Percentiles rank a stretch among this genome's conserved stretches.
Evolutionary conservation across 2,888 invertebrate genomes (phyloP).

Genomic region (Strigamia crassipes): DNA sequence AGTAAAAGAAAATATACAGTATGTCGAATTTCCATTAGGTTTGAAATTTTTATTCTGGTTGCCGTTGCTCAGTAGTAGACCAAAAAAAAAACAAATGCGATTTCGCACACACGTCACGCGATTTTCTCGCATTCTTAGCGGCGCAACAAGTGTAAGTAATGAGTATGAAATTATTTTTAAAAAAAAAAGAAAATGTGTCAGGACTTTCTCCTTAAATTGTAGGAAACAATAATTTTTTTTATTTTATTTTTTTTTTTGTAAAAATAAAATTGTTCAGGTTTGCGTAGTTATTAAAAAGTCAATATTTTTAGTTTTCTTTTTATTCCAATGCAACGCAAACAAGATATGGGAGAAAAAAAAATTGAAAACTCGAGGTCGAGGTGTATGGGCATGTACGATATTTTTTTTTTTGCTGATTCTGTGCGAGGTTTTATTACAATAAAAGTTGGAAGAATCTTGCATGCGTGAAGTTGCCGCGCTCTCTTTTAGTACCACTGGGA

Average conservation of each 20-base stretch:
- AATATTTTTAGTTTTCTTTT: background rate
- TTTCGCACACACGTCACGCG: background rate
- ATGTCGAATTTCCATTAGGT: background rate
- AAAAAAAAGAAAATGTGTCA: background rate
- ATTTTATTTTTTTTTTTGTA: background rate
- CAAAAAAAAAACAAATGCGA: background rate
- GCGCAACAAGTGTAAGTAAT: constrained; percentile 10
- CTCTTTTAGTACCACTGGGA: no score
- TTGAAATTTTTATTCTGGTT: constrained; percentile 23
- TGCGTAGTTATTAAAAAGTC: constrained; percentile 14
- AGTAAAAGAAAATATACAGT: no score
- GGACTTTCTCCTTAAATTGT: background rate
- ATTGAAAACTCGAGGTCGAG: no score
- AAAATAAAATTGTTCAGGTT: constrained; percentile 30
- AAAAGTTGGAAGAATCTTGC: no score
- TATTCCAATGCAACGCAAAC: no score
- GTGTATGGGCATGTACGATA: no score
- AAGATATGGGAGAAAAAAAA: no score
- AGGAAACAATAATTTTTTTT: background rate
- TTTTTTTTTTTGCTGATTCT: no score
- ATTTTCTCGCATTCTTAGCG: background rate
- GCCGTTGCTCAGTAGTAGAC: background rate
- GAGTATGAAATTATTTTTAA: background rate
- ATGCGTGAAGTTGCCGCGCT: no score
- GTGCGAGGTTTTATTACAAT: no score